These are phyloP conservation scores for Heterohyrax brucei DNA, from an alignment of 2,797 vertebrate species.

Conservation along the genomic window DNA sequence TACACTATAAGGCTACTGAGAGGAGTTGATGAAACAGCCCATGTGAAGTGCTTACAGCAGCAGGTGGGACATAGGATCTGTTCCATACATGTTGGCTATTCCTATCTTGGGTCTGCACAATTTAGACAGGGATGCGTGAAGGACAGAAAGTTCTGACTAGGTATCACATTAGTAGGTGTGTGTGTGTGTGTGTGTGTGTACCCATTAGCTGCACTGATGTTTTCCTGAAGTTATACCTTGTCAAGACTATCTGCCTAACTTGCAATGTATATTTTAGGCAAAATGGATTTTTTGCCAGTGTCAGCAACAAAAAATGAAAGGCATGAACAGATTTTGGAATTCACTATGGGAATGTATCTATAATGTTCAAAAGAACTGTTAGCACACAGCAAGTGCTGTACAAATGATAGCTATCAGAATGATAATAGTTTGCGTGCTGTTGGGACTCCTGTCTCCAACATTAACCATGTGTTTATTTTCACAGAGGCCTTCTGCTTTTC, in stretches of 20 bases:
- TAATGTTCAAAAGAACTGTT: not conserved
- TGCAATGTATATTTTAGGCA: slow-evolving; percentile 26
- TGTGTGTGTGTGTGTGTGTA: not conserved
- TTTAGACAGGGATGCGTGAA: not conserved
- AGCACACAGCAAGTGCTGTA: not conserved
- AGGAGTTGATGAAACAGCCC: not conserved
- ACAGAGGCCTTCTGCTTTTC: not conserved
- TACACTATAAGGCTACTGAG: too few species aligned
- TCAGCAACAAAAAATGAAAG: slow-evolving; percentile 34
- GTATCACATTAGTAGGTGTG: not conserved
- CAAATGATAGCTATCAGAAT: not conserved
- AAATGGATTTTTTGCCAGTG: slow-evolving; percentile 10
- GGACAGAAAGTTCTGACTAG: not conserved
- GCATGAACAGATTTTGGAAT: slow-evolving; percentile 21
- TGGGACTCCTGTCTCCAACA: not conserved
- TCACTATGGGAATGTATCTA: not conserved
- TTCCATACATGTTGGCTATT: not conserved
- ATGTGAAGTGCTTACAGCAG: not conserved
- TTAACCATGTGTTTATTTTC: slow-evolving; percentile 42
- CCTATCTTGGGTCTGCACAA: not conserved
- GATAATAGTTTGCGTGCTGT: not conserved
- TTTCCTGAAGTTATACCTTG: slow-evolving; percentile 3
- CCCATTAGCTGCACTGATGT: not conserved
- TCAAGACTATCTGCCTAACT: not conserved
- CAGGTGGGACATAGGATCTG: not conserved